phyloP scores from a whole-genome alignment of 2,888 invertebrate genomes.

The Eupithecia subumbrata region DNA sequence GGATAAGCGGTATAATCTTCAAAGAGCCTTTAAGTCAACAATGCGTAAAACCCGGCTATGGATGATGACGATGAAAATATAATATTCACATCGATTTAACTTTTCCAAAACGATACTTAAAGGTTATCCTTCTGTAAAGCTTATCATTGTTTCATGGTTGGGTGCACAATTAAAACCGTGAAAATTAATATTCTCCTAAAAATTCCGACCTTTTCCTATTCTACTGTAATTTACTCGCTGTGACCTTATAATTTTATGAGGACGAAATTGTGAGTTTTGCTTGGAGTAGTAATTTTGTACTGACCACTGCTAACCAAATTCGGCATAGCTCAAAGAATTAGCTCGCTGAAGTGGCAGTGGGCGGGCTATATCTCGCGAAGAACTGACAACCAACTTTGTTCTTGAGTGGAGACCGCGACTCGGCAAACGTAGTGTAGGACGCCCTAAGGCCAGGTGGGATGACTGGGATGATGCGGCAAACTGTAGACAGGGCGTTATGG shows the following conservation, averaged over 20 bases:
- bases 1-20: too few species aligned
- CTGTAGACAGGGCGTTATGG: too few species aligned
- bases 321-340: too few species aligned
- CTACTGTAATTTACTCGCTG: slow-evolving; percentile 28
- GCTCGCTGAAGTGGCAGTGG: too few species aligned
- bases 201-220: slow-evolving; percentile 8
- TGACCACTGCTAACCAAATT: not conserved
- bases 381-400: too few species aligned
- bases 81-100: not conserved
- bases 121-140: not conserved
- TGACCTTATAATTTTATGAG: slow-evolving; percentile 36
- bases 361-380: too few species aligned
- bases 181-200: slow-evolving; percentile 16
- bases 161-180: slow-evolving; percentile 10
- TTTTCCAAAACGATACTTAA: not conserved
- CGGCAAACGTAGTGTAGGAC: too few species aligned
- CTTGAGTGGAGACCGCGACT: too few species aligned
- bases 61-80: not conserved
- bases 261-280: slow-evolving; percentile 18
- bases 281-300: not conserved
- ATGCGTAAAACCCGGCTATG: not conserved
- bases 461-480: too few species aligned
- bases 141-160: not conserved
- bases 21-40: not conserved
- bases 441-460: too few species aligned